A percentile compares a stretch with the other conserved stretches of the same genome.
These are phyloP conservation scores for Erannis defoliaria DNA, from an alignment of 2,888 invertebrate genomes.

Conservation along the genomic window DNA sequence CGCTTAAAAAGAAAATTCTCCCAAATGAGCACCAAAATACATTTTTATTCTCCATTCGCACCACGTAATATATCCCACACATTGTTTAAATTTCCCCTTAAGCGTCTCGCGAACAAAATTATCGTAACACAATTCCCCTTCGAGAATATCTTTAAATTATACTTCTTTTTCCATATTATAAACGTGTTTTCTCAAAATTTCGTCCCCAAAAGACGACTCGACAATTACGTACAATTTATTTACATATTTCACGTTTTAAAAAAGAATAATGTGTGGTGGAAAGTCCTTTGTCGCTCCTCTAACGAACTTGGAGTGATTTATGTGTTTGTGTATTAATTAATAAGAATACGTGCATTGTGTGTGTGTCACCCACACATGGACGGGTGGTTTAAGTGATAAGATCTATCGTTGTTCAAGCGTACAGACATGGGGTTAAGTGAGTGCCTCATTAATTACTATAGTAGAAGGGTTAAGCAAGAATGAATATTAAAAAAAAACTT, in stretches of 20 bases:
- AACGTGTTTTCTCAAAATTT: slow-evolving; percentile 41
- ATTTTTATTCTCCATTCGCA: slow-evolving; percentile 29
- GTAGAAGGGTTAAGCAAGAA: slow-evolving; percentile 23
- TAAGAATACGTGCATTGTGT: slow-evolving; percentile 62
- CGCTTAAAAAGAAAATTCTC: slow-evolving; percentile 13
- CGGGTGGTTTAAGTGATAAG: slow-evolving; percentile 51
- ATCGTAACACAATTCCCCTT: slow-evolving; percentile 36
- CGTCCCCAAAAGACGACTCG: slow-evolving; percentile 51
- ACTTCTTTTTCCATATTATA: slow-evolving; percentile 31
- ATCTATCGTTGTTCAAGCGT: slow-evolving; percentile 41
- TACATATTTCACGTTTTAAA: slow-evolving; percentile 59
- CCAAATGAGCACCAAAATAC: slow-evolving; percentile 24
- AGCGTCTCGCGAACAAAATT: slow-evolving; percentile 33
- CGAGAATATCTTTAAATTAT: slow-evolving; percentile 36
- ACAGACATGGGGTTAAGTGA: slow-evolving; percentile 39
- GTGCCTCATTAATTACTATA: slow-evolving; percentile 40
- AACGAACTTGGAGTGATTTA: slow-evolving; percentile 85
- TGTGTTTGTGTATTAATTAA: slow-evolving; percentile 84
- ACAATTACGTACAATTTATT: slow-evolving; percentile 78
- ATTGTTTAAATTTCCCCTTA: slow-evolving; percentile 37
- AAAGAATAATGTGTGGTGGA: slow-evolving; percentile 51
- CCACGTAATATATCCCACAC: slow-evolving; percentile 35
- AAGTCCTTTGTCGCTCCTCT: slow-evolving; percentile 78
- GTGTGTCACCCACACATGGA: slow-evolving; percentile 52
- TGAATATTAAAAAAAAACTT: slow-evolving; percentile 11